Evolutionary conservation across 2,113 vertebrate genomes (phyloP), one percentile per base, ranked within the genome.

Genomic region (Ammodytes marinus): DNA sequence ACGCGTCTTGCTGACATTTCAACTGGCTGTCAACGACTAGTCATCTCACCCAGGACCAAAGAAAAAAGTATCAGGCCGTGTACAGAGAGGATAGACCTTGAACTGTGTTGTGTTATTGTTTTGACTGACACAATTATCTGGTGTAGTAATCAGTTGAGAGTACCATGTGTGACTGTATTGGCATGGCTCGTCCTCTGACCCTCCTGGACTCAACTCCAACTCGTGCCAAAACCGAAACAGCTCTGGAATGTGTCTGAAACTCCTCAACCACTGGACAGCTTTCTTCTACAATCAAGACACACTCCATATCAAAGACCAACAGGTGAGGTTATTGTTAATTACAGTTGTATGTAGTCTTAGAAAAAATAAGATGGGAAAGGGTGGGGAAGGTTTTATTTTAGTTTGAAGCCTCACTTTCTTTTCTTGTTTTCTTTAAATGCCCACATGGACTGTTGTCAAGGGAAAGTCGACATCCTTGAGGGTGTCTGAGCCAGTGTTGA

Each of bases 311-410:
- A 45, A 52, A 77, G 85, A 79, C 40, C 27, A 66, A 6, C 60
- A 91, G 90, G 89, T 93, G 77, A 92, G 91, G 15, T 65, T 35
- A 59, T 68, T 57, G 19, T 3, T 72, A 4, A 50, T 35, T 64
- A 47, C 47, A 75, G 14, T 27, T 65, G 10, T 5, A 37, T 60
- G 3, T 45, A 17, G 70, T 27, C 27, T 27, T 27, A 27, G 27
- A 27, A 27, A 27, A 27, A 27, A 27, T 27, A 27, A 27, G 27
- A 27, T 27, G 27, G 27, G 27, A 27, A 27, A 27, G 27, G 17
- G 5, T 40, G 5, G 61, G 74, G 17, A 72, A 42, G 19, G 37
- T 53, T 37, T 74, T 45, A 0, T 42, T 59, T 74, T 27, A 59
- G n/a, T 53, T 57, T 61, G 7, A 74, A 74, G 27, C 1, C 0